Conservation (phyloP, 2,113 vertebrate species). For the Bubalus kerabau region DNA sequence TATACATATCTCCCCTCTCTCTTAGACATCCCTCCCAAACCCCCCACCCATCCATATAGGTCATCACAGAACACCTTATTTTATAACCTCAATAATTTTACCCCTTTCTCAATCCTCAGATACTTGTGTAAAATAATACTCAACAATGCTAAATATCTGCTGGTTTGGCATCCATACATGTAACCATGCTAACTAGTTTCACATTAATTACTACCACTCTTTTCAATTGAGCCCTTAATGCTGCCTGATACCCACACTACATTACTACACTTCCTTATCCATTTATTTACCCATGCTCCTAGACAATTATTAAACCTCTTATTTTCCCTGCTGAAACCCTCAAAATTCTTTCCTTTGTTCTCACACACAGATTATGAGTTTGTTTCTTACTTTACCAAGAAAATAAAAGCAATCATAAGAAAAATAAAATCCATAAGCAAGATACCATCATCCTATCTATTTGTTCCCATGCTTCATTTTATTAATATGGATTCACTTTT, state of each 20-base stretch:
- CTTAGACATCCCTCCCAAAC: neutral
- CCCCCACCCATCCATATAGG: neutral
- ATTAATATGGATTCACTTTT: neutral
- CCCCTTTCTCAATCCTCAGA: neutral
- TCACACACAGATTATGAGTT: neutral
- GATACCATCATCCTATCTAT: rapidly evolving
- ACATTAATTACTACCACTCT: neutral
- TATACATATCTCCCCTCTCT: neutral
- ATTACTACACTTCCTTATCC: neutral
- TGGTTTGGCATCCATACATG: neutral
- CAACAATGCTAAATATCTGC: neutral
- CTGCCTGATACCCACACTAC: neutral
- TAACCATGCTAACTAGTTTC: neutral
- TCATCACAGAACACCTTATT: neutral
- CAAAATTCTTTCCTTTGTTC: neutral
- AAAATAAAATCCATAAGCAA: neutral
- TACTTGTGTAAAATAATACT: neutral
- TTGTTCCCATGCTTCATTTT: neutral
- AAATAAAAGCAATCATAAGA: neutral
- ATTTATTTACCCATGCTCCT: neutral
- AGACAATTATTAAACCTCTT: neutral
- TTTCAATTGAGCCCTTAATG: neutral
- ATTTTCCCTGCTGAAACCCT: neutral
- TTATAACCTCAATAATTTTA: neutral
- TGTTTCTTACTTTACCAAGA: neutral